Evolutionary conservation across 2,888 invertebrate species (phyloP).

Genomic region (Stictocephala bisonia): DNA sequence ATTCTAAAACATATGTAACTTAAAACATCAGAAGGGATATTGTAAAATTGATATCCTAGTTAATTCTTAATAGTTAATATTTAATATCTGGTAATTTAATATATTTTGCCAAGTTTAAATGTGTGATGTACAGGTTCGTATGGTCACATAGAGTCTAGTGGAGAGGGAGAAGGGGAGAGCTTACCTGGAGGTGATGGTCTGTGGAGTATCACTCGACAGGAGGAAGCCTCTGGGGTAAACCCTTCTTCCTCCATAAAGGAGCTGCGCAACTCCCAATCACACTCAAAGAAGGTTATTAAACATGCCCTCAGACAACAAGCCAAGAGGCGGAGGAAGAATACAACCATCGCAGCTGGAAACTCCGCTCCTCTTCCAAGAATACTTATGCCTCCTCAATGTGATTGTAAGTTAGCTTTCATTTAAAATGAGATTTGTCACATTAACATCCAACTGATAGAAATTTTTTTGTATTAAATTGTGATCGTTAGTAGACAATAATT

Average conservation of each 20-base stretch:
- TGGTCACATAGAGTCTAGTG: conserved; percentile 38
- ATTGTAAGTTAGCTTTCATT: conserved; percentile 50
- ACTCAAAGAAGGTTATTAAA: conserved; percentile 77
- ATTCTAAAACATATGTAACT: too few relatives aligned
- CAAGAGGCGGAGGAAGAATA: conserved; percentile 83
- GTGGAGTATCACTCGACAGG: conserved; percentile 53
- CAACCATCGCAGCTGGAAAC: conserved; percentile 70
- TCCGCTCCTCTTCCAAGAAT: conserved; percentile 77
- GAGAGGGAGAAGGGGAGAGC: conserved; percentile 39
- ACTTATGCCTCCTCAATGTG: conserved; percentile 54
- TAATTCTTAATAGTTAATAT: too few relatives aligned
- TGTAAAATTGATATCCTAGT: too few relatives aligned
- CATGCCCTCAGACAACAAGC: conserved; percentile 82
- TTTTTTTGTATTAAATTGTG: neutral
- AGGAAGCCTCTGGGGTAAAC: conserved; percentile 4
- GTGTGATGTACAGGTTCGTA: conserved; percentile 15
- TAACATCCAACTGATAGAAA: neutral
- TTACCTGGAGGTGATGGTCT: conserved; percentile 44
- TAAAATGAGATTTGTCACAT: neutral
- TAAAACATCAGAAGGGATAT: too few relatives aligned
- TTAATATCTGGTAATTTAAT: neutral
- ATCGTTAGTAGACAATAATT: conserved; percentile 2
- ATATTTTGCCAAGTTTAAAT: neutral
- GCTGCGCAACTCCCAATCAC: conserved; percentile 56
- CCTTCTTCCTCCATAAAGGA: conserved; percentile 28